Conservation (phyloP, 1,140 invertebrate genomes). For the Ephestia elutella region DNA sequence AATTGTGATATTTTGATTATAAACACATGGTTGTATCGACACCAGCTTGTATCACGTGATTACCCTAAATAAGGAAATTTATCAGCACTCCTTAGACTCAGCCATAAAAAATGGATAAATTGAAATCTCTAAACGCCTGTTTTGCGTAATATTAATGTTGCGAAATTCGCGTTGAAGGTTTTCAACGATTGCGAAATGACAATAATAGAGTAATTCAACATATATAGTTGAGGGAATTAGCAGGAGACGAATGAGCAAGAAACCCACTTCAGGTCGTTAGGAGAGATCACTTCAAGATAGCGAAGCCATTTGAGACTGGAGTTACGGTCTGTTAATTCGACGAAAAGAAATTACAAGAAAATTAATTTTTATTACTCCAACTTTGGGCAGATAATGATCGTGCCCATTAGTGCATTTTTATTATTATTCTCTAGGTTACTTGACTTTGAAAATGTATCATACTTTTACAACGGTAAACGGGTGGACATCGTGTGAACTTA, state of each 20-base stretch:
- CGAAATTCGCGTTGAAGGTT: neutral
- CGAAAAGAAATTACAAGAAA: neutral
- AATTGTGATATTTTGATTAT: no score
- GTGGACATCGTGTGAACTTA: no score
- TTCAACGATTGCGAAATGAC: neutral
- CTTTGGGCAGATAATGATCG: neutral
- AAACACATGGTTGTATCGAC: no score
- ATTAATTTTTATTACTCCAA: neutral
- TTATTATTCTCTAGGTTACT: no score
- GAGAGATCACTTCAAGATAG: neutral
- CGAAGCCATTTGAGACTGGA: neutral
- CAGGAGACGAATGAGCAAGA: neutral
- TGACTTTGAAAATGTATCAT: no score
- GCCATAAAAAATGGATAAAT: no score
- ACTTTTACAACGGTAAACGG: no score
- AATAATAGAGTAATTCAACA: neutral
- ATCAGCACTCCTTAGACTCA: no score
- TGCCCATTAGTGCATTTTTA: neutral
- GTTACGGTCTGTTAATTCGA: neutral
- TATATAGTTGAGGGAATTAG: neutral
- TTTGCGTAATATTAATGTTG: neutral
- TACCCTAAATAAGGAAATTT: no score
- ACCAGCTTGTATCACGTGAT: no score
- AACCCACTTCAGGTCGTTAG: neutral
- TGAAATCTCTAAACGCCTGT: no score